A percentile compares a stretch with the other conserved stretches of the same genome.
phyloP scores from a whole-genome alignment of 1,140 invertebrate species.

The Drosophila lowei region DNA sequence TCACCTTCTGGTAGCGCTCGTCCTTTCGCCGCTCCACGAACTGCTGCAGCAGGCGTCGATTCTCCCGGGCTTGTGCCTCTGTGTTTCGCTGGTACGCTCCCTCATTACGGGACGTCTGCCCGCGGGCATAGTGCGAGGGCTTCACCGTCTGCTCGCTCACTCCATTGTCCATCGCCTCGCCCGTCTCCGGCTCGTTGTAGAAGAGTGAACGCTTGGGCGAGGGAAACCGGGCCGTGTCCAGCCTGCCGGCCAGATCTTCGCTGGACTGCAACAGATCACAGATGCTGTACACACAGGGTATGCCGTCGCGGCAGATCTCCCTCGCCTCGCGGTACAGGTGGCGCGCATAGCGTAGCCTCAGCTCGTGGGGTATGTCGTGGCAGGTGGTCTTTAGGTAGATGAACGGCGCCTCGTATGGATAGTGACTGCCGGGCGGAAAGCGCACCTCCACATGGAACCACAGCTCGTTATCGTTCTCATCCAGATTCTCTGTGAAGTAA shows the following conservation, averaged over 20 bases:
- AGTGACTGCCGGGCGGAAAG: conserved; percentile 87
- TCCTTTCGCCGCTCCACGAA: conserved; percentile 86
- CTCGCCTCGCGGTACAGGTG: conserved; percentile 87
- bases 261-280: conserved; percentile 88
- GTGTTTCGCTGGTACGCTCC: conserved; percentile 84
- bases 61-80: conserved; percentile 85
- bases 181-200: conserved; percentile 45
- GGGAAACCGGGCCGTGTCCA: conserved; percentile 86
- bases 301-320: conserved; percentile 86
- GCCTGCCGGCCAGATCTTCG: conserved; percentile 86
- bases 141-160: conserved; percentile 29
- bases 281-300: conserved; percentile 88
- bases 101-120: conserved; percentile 77
- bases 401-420: conserved; percentile 89
- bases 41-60: conserved; percentile 85
- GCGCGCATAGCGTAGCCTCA: conserved; percentile 86
- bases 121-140: conserved; percentile 86
- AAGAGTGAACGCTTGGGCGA: conserved; percentile 80
- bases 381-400: conserved; percentile 87
- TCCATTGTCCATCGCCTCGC: conserved; percentile 9
- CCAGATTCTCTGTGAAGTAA: conserved; percentile 34
- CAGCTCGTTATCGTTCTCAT: conserved; percentile 74
- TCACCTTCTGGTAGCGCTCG: conserved; percentile 86
- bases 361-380: conserved; percentile 85
- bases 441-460: conserved; percentile 88